Percentiles rank a stretch among this genome's conserved stretches.
phyloP scores from a whole-genome alignment of 1,140 invertebrate genomes.

The Drosophila paulistorum region DNA sequence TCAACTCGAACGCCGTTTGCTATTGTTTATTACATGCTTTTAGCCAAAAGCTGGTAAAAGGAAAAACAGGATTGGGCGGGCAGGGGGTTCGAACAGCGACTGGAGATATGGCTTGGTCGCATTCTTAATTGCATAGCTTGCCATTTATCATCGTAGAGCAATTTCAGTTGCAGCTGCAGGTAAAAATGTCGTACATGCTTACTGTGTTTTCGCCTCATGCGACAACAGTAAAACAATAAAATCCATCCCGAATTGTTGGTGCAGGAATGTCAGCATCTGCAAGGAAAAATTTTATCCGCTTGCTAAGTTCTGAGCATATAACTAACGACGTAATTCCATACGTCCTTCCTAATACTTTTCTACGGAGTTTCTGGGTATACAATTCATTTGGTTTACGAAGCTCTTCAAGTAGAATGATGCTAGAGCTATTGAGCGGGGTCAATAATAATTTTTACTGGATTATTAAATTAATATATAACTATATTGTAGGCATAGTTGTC shows the following conservation, averaged over 20 bases:
- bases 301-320: neutral
- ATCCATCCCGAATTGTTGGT: neutral
- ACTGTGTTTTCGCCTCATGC: conserved; percentile 27
- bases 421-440: conserved; percentile 3
- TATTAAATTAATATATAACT: neutral
- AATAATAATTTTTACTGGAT: neutral
- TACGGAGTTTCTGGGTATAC: neutral
- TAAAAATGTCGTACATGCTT: conserved; percentile 55
- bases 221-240: conserved; percentile 2
- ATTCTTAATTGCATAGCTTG: conserved; percentile 71
- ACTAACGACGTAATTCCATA: no score
- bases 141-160: conserved; percentile 66
- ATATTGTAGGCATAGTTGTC: no score
- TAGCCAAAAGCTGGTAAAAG: neutral
- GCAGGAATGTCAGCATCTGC: neutral
- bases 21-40: conserved; percentile 68
- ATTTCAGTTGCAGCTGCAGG: conserved; percentile 39
- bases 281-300: neutral
- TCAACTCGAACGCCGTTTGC: conserved; percentile 65
- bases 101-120: conserved; percentile 32
- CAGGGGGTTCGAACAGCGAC: no score
- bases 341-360: neutral
- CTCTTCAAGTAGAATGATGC: neutral
- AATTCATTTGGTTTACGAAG: neutral
- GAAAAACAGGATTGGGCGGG: neutral